Percentiles rank a stretch among this genome's conserved stretches.
These are phyloP conservation scores for Rhea pennata DNA, from an alignment of 2,113 vertebrate genomes.

Conservation along the genomic window DNA sequence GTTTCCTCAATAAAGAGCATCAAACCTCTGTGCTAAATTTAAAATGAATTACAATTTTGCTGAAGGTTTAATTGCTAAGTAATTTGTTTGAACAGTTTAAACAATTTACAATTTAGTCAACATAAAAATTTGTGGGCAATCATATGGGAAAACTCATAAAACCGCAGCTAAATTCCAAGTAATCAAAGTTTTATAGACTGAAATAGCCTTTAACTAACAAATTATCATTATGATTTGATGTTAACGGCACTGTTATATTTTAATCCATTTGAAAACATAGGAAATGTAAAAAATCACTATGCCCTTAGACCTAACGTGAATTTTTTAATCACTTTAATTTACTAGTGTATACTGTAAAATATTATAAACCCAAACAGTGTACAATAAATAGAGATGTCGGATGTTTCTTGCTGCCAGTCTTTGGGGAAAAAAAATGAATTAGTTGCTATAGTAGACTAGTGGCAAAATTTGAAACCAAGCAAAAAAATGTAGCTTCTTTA, in stretches of 20 bases:
- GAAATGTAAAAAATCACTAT: slow-evolving; percentile 69
- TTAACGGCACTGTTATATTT: slow-evolving; percentile 92
- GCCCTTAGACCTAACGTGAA: slow-evolving; percentile 66
- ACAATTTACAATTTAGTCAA: slow-evolving; percentile 89
- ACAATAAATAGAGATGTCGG: slow-evolving; percentile 68
- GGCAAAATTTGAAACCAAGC: slow-evolving; percentile 49
- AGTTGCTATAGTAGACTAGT: slow-evolving; percentile 4
- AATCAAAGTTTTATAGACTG: slow-evolving; percentile 99
- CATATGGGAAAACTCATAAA: slow-evolving; percentile 94
- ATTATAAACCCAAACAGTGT: slow-evolving; percentile 55
- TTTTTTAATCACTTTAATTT: slow-evolving; percentile 77
- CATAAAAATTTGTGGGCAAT: slow-evolving; percentile 96
- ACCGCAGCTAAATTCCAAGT: slow-evolving; percentile 94
- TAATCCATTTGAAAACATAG: slow-evolving; percentile 86
- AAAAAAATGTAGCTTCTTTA: slow-evolving; percentile 19
- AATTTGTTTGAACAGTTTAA: slow-evolving; percentile 89
- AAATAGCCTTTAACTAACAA: slow-evolving; percentile 97
- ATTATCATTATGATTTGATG: slow-evolving; percentile 98
- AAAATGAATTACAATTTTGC: slow-evolving; percentile 86
- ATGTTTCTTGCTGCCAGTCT: slow-evolving; percentile 56
- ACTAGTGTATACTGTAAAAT: slow-evolving; percentile 54
- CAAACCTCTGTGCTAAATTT: slow-evolving; percentile 83
- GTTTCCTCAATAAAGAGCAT: slow-evolving; percentile 80
- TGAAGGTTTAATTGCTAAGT: slow-evolving; percentile 89
- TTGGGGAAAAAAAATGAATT: slow-evolving; percentile 44